phyloP scores from a whole-genome alignment of 2,888 invertebrate species.

The Drosophila macrospina region DNA sequence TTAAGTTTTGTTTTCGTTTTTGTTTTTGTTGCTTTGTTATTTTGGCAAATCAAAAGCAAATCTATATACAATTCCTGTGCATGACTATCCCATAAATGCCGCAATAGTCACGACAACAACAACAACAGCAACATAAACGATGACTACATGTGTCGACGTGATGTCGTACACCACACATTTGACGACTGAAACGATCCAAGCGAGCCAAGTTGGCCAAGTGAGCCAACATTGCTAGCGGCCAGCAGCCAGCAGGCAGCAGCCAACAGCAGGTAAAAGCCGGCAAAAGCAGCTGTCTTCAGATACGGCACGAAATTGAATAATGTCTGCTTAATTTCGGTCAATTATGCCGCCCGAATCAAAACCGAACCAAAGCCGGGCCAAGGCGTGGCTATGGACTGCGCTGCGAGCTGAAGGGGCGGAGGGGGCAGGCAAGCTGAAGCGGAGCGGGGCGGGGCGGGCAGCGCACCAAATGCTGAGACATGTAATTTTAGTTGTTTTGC shows the following conservation, averaged over 20 bases:
- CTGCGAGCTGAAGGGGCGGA: neutral
- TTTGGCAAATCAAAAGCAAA: slow-evolving; percentile 14
- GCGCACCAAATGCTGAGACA: slow-evolving; percentile 40
- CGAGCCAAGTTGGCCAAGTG: neutral
- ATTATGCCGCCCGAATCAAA: slow-evolving; percentile 65
- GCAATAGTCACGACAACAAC: slow-evolving; percentile 28
- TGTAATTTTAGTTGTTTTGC: slow-evolving; percentile 55
- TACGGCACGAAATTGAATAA: slow-evolving; percentile 68
- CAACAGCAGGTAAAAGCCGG: slow-evolving; percentile 30
- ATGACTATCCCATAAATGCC: slow-evolving; percentile 58
- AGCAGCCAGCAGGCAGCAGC: too few relatives aligned
- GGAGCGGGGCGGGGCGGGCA: neutral
- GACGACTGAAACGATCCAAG: slow-evolving; percentile 28
- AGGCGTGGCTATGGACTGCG: slow-evolving; percentile 5
- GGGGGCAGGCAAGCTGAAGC: neutral
- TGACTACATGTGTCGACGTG: slow-evolving; percentile 59
- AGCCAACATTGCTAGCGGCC: slow-evolving; percentile 6
- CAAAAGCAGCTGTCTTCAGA: slow-evolving; percentile 50
- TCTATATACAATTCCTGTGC: slow-evolving; percentile 41
- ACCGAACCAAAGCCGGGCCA: slow-evolving; percentile 2
- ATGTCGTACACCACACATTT: slow-evolving; percentile 68
- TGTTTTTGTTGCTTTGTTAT: too few relatives aligned
- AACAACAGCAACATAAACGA: neutral
- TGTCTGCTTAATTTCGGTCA: slow-evolving; percentile 75
- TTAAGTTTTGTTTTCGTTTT: neutral